Evolutionary conservation across 92 coral and sea anemone genomes (phyloP).

Genomic region (Actinernus sp.): DNA sequence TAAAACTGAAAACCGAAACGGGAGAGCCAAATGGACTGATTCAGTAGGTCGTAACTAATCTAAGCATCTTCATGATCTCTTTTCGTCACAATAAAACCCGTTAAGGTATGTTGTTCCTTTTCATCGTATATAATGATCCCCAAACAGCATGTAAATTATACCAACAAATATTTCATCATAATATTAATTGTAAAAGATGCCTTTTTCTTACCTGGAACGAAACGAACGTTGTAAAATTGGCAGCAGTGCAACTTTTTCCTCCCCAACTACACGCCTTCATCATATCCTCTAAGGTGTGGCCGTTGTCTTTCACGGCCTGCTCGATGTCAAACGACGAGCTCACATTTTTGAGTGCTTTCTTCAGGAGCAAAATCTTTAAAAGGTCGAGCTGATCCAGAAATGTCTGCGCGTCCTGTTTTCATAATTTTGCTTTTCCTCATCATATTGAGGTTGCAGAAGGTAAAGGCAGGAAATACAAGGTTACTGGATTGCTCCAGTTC

Average conservation of each 20-base stretch:
- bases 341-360: not conserved
- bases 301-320: slow-evolving; percentile 27
- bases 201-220: slow-evolving; percentile 40
- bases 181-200: no score
- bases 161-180: no score
- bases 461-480: slow-evolving; percentile 45
- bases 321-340: slow-evolving; percentile 42
- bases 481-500: slow-evolving; percentile 2
- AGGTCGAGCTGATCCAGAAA: slow-evolving; percentile 34
- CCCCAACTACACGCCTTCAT: slow-evolving; percentile 51
- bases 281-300: slow-evolving; percentile 59
- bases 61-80: no score
- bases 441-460: slow-evolving; percentile 61
- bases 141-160: no score
- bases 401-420: slow-evolving; percentile 44
- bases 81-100: not conserved
- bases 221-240: slow-evolving; percentile 44
- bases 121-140: no score
- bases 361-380: not conserved
- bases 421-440: slow-evolving; percentile 36
- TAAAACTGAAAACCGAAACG: no score
- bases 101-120: no score
- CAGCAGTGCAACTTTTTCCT: slow-evolving; percentile 49
- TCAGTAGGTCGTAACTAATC: no score
- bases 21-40: no score